phyloP scores from a whole-genome alignment of 2,797 vertebrate genomes.

The Acrossocheilus wenchowensis region DNA sequence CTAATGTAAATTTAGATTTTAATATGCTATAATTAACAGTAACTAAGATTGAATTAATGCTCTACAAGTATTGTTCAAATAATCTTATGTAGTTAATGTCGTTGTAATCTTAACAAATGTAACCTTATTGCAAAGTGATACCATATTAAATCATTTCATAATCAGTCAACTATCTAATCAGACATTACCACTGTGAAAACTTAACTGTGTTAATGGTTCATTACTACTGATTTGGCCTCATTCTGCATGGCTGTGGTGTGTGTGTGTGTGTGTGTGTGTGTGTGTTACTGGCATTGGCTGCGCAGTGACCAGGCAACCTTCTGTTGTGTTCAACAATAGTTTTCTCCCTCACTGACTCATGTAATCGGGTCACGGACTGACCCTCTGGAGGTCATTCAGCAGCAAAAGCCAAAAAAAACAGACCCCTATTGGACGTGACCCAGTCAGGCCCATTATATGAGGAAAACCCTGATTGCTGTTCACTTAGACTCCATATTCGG shows the following conservation, averaged over 20 bases:
- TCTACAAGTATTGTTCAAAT: neutral
- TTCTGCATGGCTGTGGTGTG: neutral
- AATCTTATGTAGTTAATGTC: no score
- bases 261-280: neutral
- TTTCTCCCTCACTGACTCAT: slow-evolving; percentile 41
- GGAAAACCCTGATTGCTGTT: slow-evolving; percentile 30
- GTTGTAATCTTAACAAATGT: no score
- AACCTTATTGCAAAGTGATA: no score
- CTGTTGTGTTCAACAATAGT: slow-evolving; percentile 36
- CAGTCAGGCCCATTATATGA: slow-evolving; percentile 4
- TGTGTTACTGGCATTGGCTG: neutral
- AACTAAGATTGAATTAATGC: no score
- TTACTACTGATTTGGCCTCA: slow-evolving; percentile 17
- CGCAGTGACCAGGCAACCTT: slow-evolving; percentile 42
- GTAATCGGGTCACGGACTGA: slow-evolving; percentile 17
- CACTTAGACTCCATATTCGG: neutral
- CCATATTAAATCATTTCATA: neutral
- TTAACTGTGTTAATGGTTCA: neutral
- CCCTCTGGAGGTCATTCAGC: slow-evolving; percentile 25
- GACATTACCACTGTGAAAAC: neutral
- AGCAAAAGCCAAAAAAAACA: slow-evolving; percentile 12
- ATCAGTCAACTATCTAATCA: neutral
- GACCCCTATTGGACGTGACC: slow-evolving; percentile 4
- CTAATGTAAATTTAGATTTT: no score
- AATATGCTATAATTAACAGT: no score